Evolutionary conservation across 1,140 invertebrate species (phyloP).

Genomic region (Centruroides sculpturatus): DNA sequence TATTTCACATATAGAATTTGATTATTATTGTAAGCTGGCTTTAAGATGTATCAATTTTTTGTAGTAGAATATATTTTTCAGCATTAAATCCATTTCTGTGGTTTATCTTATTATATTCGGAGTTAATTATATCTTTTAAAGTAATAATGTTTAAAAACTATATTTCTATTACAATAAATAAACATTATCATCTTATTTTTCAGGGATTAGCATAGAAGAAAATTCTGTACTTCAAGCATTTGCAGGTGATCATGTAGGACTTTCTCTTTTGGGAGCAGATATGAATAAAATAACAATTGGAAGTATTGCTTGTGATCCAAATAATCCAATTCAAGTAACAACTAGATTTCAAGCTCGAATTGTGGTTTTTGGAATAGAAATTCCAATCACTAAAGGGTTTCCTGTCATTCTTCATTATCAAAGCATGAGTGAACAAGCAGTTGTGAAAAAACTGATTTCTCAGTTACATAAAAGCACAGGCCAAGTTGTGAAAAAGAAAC

Average conservation of each 20-base stretch:
- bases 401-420: slow-evolving; percentile 79
- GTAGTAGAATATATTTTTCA: too few relatives aligned
- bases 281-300: slow-evolving; percentile 62
- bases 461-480: slow-evolving; percentile 82
- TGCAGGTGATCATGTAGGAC: slow-evolving; percentile 80
- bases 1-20: too few relatives aligned
- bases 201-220: slow-evolving; percentile 57
- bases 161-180: too few relatives aligned
- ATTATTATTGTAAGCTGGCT: too few relatives aligned
- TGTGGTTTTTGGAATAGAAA: slow-evolving; percentile 79
- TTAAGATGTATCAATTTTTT: too few relatives aligned
- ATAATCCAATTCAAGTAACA: slow-evolving; percentile 57
- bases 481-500: slow-evolving; percentile 77
- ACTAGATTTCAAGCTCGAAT: slow-evolving; percentile 75
- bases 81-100: too few relatives aligned
- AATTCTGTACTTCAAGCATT: slow-evolving; percentile 53
- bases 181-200: neutral
- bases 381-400: slow-evolving; percentile 66
- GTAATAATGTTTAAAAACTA: too few relatives aligned
- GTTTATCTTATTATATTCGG: too few relatives aligned
- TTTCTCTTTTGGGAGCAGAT: slow-evolving; percentile 60
- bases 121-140: too few relatives aligned
- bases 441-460: slow-evolving; percentile 67
- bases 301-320: slow-evolving; percentile 66
- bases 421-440: slow-evolving; percentile 73